Evolutionary conservation across 2,888 invertebrate genomes (phyloP).

Genomic region (Drosophila longiperda): DNA sequence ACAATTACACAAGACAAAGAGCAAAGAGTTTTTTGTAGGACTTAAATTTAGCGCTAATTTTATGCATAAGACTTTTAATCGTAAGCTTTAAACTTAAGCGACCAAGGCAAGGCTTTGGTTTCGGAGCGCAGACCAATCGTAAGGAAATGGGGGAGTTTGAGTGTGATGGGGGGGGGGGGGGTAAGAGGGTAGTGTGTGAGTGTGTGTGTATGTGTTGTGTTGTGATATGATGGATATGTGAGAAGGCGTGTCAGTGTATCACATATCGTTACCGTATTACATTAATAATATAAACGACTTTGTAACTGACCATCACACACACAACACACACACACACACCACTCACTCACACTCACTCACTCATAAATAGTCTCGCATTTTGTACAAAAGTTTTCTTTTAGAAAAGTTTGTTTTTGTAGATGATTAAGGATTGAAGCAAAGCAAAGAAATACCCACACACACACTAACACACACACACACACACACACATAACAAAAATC

Average conservation of each 20-base stretch:
- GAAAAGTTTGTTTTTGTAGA: slow-evolving; percentile 39
- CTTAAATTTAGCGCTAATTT: slow-evolving; percentile 31
- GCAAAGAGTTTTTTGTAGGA: slow-evolving; percentile 39
- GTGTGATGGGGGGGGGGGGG: no score
- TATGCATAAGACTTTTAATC: slow-evolving; percentile 22
- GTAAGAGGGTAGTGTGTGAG: background rate
- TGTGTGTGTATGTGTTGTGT: background rate
- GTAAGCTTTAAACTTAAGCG: slow-evolving; percentile 15
- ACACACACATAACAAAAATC: slow-evolving; percentile 53
- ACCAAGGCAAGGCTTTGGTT: slow-evolving; percentile 3
- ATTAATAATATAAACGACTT: slow-evolving; percentile 18
- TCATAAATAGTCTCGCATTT: slow-evolving; percentile 49
- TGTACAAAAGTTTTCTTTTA: slow-evolving; percentile 52
- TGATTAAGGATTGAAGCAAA: slow-evolving; percentile 10
- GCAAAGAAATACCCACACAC: slow-evolving; percentile 5
- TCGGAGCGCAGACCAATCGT: background rate
- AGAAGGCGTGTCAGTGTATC: background rate
- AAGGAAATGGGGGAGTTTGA: no score
- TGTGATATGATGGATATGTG: background rate
- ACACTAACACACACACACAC: background rate
- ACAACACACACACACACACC: background rate
- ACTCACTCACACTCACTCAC: background rate
- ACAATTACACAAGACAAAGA: slow-evolving; percentile 59
- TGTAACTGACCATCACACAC: slow-evolving; percentile 2
- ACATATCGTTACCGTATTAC: slow-evolving; percentile 7